These are phyloP conservation scores for Crotalus viridis DNA, from an alignment of 2,113 vertebrate species.

Conservation along the genomic window DNA sequence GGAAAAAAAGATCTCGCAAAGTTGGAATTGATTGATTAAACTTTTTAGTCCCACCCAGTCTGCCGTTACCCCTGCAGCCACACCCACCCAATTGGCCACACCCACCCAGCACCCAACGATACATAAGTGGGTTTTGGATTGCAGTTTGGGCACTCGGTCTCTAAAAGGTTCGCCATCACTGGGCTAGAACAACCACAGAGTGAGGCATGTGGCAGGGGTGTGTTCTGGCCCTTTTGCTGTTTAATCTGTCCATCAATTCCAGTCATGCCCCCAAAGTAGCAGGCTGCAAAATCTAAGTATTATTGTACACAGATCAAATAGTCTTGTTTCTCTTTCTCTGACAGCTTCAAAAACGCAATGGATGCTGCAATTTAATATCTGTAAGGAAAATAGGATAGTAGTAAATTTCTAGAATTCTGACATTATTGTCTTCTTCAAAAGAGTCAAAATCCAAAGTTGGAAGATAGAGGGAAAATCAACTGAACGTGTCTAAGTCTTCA, in stretches of 20 bases:
- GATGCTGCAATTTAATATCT: background rate
- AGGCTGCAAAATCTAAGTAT: background rate
- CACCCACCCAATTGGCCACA: no score
- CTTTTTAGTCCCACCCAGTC: no score
- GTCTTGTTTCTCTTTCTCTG: background rate
- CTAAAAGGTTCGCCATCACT: no score
- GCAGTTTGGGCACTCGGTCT: no score
- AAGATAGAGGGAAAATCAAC: no score
- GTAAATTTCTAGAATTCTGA: background rate
- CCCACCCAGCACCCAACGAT: no score
- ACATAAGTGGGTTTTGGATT: no score
- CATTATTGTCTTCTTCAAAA: no score
- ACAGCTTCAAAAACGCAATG: background rate
- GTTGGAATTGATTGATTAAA: no score
- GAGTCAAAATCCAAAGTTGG: background rate
- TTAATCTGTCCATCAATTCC: background rate
- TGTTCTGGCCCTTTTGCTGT: background rate
- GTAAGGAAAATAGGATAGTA: background rate
- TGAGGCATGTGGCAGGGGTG: background rate
- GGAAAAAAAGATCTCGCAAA: no score
- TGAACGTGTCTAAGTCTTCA: background rate
- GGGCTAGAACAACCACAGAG: no score
- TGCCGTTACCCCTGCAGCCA: no score
- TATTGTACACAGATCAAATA: background rate
- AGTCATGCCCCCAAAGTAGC: background rate